A percentile compares a stretch with the other conserved stretches of the same genome.
phyloP scores from a whole-genome alignment of 1,140 invertebrate species.

The Papilio polyxenes region DNA sequence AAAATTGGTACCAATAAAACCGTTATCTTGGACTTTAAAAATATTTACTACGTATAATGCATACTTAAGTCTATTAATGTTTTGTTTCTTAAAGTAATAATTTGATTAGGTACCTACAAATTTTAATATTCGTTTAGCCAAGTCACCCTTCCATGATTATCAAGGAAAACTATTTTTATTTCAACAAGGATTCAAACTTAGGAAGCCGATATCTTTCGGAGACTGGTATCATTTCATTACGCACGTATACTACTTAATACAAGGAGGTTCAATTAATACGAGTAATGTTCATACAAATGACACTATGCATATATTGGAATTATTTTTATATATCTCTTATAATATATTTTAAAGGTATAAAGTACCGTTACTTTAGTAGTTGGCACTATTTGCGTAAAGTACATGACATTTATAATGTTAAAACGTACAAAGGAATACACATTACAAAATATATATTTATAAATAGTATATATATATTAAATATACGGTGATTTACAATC shows the following conservation, averaged over 20 bases:
- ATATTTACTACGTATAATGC: background rate
- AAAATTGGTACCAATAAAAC: constrained; percentile 14
- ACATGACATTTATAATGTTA: constrained; percentile 31
- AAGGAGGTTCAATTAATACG: background rate
- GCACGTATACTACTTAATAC: background rate
- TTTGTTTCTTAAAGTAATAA: background rate
- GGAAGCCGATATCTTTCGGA: background rate
- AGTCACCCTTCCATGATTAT: too few species aligned
- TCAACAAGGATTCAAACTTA: background rate
- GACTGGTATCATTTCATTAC: background rate
- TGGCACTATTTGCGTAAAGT: constrained; percentile 26
- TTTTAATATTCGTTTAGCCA: too few species aligned
- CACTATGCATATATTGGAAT: background rate
- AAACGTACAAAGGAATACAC: constrained; percentile 35
- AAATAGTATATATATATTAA: background rate
- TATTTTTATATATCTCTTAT: background rate
- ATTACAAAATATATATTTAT: constrained; percentile 36
- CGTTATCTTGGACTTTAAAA: constrained; percentile 10
- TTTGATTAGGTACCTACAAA: too few species aligned
- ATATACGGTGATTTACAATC: constrained; percentile 37
- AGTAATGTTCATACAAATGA: background rate
- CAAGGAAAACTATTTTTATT: too few species aligned
- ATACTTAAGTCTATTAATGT: background rate
- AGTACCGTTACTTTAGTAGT: constrained; percentile 24
- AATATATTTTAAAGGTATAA: constrained; percentile 15